These are phyloP conservation scores for Tolypeutes matacus DNA, from an alignment of 2,797 vertebrate species.

Conservation along the genomic window DNA sequence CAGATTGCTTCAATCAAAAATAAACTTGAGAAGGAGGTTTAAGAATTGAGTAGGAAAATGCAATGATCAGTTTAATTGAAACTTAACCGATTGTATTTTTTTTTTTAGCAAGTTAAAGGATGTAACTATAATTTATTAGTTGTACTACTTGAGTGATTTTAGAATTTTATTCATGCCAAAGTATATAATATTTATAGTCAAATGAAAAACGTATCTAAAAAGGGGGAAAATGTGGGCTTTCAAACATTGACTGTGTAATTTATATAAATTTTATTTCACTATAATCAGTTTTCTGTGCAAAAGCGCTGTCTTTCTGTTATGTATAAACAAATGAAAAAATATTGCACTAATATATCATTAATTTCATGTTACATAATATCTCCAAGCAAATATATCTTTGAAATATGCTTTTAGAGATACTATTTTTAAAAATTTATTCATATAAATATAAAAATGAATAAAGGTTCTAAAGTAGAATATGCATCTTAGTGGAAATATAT, in stretches of 20 bases:
- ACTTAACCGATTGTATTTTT: constrained; percentile 40
- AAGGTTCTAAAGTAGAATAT: background rate
- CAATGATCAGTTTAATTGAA: background rate
- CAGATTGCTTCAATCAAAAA: background rate
- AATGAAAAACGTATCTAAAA: constrained; percentile 24
- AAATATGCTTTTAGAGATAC: background rate
- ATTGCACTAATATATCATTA: background rate
- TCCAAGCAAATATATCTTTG: background rate
- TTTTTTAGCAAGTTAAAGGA: constrained; percentile 59
- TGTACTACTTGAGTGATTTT: constrained; percentile 49
- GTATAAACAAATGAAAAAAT: constrained; percentile 21
- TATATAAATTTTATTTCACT: constrained; percentile 57
- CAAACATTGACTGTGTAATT: constrained; percentile 5
- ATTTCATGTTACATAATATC: background rate
- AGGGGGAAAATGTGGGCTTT: background rate
- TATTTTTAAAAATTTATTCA: constrained; percentile 28
- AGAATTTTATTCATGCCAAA: constrained; percentile 49
- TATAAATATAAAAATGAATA: constrained; percentile 11
- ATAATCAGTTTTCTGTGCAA: constrained; percentile 61
- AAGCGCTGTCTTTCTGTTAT: constrained; percentile 1
- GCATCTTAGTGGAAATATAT: background rate
- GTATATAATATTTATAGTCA: background rate
- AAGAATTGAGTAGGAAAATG: background rate
- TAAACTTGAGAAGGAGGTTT: background rate
- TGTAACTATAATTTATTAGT: constrained; percentile 41